Evolutionary conservation across 2,888 invertebrate species (phyloP).

Genomic region (Argynnis bischoffii): DNA sequence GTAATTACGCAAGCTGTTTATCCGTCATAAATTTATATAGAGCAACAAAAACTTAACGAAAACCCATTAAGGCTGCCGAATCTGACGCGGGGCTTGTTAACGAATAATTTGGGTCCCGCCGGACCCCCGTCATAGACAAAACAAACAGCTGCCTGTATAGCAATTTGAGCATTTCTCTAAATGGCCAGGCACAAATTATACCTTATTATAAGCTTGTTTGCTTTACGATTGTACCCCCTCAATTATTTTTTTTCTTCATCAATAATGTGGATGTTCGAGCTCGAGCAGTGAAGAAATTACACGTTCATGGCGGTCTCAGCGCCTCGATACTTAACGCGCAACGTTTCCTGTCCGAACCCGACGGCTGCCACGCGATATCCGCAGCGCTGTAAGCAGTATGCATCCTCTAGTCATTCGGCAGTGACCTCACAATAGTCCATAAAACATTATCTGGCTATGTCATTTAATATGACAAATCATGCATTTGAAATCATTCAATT

Average conservation of each 20-base stretch:
- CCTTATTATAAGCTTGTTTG: slow-evolving; percentile 83
- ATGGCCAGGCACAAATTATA: slow-evolving; percentile 82
- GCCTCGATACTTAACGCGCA: slow-evolving; percentile 53
- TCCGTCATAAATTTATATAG: slow-evolving; percentile 74
- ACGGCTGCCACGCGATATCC: slow-evolving; percentile 34
- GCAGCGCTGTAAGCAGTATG: slow-evolving; percentile 38
- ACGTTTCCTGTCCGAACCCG: slow-evolving; percentile 53
- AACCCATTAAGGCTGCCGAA: slow-evolving; percentile 82
- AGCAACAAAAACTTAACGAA: slow-evolving; percentile 80
- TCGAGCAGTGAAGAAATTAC: slow-evolving; percentile 72
- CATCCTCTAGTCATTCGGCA: slow-evolving; percentile 53
- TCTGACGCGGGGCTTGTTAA: slow-evolving; percentile 82
- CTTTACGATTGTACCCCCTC: slow-evolving; percentile 81
- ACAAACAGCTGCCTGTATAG: slow-evolving; percentile 78
- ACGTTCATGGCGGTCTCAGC: slow-evolving; percentile 70
- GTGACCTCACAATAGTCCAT: neutral
- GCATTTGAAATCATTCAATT: neutral
- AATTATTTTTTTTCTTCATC: slow-evolving; percentile 81
- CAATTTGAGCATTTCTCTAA: slow-evolving; percentile 82
- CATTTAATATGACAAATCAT: slow-evolving; percentile 36
- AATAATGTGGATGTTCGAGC: slow-evolving; percentile 73
- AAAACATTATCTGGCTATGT: slow-evolving; percentile 25
- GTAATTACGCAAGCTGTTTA: slow-evolving; percentile 68
- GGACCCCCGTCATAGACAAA: slow-evolving; percentile 82
- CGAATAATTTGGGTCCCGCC: slow-evolving; percentile 74